Conservation (phyloP, 2,113 vertebrate genomes). For the Rhynchopsitta pachyrhyncha region DNA sequence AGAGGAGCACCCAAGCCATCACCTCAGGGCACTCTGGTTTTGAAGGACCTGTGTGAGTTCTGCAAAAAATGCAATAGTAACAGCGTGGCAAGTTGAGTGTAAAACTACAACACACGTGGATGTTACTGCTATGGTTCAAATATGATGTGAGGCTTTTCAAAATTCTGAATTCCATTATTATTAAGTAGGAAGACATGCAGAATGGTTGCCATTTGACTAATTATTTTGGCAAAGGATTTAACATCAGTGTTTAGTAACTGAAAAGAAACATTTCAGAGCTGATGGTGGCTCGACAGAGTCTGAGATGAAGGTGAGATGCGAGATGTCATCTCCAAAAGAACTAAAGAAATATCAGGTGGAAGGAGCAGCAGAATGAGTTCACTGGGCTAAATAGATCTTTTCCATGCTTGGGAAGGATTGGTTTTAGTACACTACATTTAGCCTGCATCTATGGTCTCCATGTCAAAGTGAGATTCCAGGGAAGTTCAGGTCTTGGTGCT, state of each 20-base stretch:
- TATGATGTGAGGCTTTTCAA: not conserved
- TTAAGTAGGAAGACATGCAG: not conserved
- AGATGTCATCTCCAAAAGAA: not conserved
- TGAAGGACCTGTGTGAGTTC: not conserved
- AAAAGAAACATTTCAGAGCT: not conserved
- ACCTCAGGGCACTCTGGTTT: not conserved
- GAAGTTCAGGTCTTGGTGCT: not conserved
- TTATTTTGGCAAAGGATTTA: not conserved
- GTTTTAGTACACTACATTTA: not conserved
- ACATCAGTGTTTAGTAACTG: not conserved
- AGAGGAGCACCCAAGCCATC: not conserved
- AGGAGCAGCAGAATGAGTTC: not conserved
- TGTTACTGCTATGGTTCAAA: not conserved
- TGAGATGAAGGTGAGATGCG: not conserved
- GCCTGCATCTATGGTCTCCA: accelerated
- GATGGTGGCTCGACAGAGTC: not conserved
- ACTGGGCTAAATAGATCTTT: not conserved
- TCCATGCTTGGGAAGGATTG: not conserved
- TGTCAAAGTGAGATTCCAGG: not conserved
- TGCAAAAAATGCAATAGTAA: not conserved
- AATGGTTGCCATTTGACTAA: not conserved
- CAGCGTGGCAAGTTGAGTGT: not conserved
- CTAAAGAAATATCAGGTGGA: not conserved
- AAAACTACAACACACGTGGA: not conserved
- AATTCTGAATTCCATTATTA: not conserved